phyloP scores from a whole-genome alignment of 92 coral and sea anemone genomes.

The Muricea muricata region DNA sequence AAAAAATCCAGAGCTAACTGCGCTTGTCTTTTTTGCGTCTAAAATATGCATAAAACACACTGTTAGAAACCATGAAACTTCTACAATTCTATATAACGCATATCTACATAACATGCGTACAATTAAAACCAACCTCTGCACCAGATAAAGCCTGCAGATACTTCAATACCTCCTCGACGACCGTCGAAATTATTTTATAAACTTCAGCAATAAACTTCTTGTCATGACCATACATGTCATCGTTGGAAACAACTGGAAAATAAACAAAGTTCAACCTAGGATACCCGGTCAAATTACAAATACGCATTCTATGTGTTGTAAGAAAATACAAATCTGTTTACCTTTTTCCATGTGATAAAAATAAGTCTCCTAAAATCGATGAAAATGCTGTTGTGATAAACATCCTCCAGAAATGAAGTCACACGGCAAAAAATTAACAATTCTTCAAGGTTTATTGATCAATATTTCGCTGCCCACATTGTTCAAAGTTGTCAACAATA shows the following conservation, averaged over 20 bases:
- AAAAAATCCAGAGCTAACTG: conserved; percentile 91
- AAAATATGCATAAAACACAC: neutral
- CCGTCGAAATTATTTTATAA: conserved; percentile 74
- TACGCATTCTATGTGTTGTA: neutral
- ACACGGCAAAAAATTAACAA: no score
- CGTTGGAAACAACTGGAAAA: conserved; percentile 88
- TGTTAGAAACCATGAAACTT: neutral
- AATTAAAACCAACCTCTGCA: conserved; percentile 61
- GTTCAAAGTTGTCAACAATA: no score
- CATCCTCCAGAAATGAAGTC: neutral
- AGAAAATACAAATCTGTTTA: neutral
- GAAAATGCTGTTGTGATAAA: neutral
- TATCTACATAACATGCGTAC: neutral
- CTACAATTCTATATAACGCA: no score
- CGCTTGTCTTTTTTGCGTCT: conserved; percentile 89
- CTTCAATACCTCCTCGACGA: conserved; percentile 82
- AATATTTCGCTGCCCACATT: no score
- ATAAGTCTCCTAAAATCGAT: conserved; percentile 47
- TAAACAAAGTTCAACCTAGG: neutral
- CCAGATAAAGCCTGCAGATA: conserved; percentile 77
- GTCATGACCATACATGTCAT: conserved; percentile 88
- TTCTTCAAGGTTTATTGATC: no score
- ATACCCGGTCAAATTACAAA: no score
- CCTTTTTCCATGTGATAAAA: conserved; percentile 93
- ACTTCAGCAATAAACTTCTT: conserved; percentile 92